A percentile compares a stretch with the other conserved stretches of the same genome.
phyloP scores from a whole-genome alignment of 2,113 vertebrate genomes.

The Eublepharis macularius region DNA sequence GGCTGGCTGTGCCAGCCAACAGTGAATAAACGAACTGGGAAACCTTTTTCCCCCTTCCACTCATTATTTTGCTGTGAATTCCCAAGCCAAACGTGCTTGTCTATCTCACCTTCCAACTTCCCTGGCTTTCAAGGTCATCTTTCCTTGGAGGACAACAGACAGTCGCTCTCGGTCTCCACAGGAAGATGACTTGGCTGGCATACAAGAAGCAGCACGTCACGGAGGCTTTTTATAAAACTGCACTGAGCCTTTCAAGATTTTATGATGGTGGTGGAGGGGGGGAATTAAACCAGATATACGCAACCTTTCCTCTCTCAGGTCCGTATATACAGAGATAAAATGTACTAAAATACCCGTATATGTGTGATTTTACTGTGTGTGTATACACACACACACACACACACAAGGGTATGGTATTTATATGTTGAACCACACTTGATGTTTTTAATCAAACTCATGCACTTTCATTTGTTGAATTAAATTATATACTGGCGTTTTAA shows the following conservation, averaged over 20 bases:
- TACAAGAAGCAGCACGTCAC: background rate
- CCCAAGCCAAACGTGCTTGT: background rate
- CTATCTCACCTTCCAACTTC: background rate
- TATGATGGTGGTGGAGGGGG: background rate
- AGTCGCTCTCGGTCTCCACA: background rate
- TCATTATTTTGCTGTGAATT: background rate
- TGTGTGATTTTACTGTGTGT: too few relatives aligned
- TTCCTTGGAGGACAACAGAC: background rate
- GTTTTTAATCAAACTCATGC: too few relatives aligned
- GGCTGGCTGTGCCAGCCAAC: background rate
- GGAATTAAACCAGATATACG: background rate
- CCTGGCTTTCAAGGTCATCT: constrained; percentile 4
- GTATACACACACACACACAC: too few relatives aligned
- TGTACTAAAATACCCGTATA: too few relatives aligned
- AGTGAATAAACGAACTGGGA: background rate
- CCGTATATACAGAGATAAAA: too few relatives aligned
- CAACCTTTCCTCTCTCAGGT: too few relatives aligned
- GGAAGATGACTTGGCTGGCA: constrained; percentile 9
- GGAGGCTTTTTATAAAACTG: background rate
- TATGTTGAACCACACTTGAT: too few relatives aligned
- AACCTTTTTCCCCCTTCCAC: background rate
- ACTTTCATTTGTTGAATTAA: too few relatives aligned
- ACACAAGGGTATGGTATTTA: too few relatives aligned
- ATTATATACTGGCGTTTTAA: too few relatives aligned
- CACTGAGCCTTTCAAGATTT: background rate